Conservation (phyloP, 2,113 vertebrate genomes). For the Rattus norvegicus region DNA sequence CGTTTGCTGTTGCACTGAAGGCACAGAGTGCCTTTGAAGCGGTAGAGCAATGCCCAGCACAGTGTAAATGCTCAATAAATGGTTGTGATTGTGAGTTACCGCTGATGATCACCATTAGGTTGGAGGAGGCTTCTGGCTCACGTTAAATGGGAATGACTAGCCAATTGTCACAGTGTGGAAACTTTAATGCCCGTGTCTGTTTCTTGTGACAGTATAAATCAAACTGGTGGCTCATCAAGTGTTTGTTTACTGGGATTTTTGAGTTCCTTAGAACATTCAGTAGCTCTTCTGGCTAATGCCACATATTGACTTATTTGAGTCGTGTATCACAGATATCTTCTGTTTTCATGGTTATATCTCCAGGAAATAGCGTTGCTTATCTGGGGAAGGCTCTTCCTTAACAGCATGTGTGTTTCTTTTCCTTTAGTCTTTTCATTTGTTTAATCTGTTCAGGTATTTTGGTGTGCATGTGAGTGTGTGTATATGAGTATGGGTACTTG, state of each 20-base stretch:
- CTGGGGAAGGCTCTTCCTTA: constrained; percentile 21
- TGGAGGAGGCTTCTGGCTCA: not conserved
- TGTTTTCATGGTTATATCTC: constrained; percentile 15
- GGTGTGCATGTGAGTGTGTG: not conserved
- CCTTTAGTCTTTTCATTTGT: not conserved
- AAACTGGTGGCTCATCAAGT: constrained; percentile 58
- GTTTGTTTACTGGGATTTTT: constrained; percentile 51
- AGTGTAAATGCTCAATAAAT: constrained; percentile 24
- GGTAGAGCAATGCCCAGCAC: not conserved
- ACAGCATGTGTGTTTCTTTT: constrained; percentile 41
- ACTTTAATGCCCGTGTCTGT: constrained; percentile 28
- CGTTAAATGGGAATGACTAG: constrained; percentile 32
- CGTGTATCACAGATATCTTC: not conserved
- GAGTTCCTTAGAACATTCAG: constrained; percentile 38
- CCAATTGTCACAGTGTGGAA: constrained; percentile 7
- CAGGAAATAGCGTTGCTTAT: constrained; percentile 1
- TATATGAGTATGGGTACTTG: not conserved
- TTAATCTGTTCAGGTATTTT: not conserved
- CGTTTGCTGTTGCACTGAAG: not conserved
- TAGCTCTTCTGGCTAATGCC: constrained; percentile 22
- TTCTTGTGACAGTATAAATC: constrained; percentile 55
- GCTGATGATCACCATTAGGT: not conserved
- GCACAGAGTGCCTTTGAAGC: constrained; percentile 37
- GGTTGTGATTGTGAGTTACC: not conserved
- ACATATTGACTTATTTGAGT: constrained; percentile 32